Percentiles rank a stretch among this genome's conserved stretches.
phyloP scores from a whole-genome alignment of 2,797 vertebrate species.

The Ibycter americanus region DNA sequence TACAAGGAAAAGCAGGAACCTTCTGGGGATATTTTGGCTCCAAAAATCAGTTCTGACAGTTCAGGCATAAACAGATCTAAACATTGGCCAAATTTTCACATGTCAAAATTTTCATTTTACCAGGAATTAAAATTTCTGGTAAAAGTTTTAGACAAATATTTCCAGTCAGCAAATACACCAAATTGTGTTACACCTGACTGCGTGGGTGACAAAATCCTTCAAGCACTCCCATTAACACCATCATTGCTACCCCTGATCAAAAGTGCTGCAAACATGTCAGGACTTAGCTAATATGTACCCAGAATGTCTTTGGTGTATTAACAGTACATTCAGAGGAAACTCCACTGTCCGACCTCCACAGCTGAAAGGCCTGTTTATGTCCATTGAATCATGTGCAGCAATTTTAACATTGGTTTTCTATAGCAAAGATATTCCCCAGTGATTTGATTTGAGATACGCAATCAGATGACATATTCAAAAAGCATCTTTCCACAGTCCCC shows the following conservation, averaged over 20 bases:
- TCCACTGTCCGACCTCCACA: not conserved
- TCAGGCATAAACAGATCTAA: not conserved
- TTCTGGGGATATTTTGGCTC: not conserved
- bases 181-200: not conserved
- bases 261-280: not conserved
- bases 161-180: not conserved
- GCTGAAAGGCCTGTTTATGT: not conserved
- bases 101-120: not conserved
- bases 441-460: not conserved
- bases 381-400: not conserved
- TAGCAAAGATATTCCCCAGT: not conserved
- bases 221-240: too few relatives aligned
- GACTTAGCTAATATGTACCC: not conserved
- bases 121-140: not conserved
- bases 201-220: not conserved
- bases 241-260: not conserved
- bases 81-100: not conserved
- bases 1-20: not conserved
- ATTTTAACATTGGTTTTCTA: not conserved
- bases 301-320: not conserved
- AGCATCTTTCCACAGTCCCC: not conserved
- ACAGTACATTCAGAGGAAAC: not conserved
- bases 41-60: not conserved
- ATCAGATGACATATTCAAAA: not conserved
- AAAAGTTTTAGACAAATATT: not conserved